These are phyloP conservation scores for Syrphus vitripennis DNA, from an alignment of 2,888 invertebrate genomes.

Conservation along the genomic window DNA sequence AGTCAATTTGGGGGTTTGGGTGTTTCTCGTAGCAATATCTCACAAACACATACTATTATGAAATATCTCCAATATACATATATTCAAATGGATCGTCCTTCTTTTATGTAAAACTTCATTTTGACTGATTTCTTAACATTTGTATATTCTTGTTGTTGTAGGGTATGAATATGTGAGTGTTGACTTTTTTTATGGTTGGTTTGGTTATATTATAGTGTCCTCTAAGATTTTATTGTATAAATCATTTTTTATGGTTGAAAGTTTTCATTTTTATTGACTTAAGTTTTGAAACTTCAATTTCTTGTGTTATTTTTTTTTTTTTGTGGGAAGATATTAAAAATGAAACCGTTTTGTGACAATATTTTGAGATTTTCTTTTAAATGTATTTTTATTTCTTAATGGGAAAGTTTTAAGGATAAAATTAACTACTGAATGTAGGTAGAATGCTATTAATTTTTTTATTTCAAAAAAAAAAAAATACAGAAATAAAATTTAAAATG, in stretches of 20 bases:
- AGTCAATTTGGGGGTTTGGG: neutral
- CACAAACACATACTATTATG: no score
- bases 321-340: neutral
- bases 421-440: neutral
- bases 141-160: slow-evolving; percentile 15
- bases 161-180: neutral
- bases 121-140: slow-evolving; percentile 18
- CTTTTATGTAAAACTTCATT: slow-evolving; percentile 4
- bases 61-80: neutral
- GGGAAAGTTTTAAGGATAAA: neutral
- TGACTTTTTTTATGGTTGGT: neutral
- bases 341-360: neutral
- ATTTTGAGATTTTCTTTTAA: neutral
- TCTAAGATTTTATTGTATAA: slow-evolving; percentile 41
- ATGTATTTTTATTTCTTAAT: neutral
- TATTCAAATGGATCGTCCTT: slow-evolving; percentile 5
- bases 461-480: neutral
- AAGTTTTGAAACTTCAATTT: slow-evolving; percentile 26
- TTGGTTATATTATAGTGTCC: neutral
- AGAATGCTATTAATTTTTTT: neutral
- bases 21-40: neutral
- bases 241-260: slow-evolving; percentile 55
- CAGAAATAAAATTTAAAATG: neutral
- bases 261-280: slow-evolving; percentile 34
- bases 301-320: neutral